Evolutionary conservation across 2,888 invertebrate genomes (phyloP).

Genomic region (Noctuana brunneofusca): DNA sequence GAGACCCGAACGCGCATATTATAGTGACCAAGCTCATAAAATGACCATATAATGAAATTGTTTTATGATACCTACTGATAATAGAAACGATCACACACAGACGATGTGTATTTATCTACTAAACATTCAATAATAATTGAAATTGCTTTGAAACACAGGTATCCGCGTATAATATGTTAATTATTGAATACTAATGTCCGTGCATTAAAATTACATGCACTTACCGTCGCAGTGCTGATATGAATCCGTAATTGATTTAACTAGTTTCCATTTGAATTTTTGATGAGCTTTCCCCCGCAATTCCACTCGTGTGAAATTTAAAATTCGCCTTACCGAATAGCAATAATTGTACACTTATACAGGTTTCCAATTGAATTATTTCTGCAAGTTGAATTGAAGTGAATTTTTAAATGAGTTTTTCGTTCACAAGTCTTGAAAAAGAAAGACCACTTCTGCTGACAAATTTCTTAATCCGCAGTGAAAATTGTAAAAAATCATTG

Average conservation of each 20-base stretch:
- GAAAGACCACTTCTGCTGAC: no score
- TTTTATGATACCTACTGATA: no score
- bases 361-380: constrained; percentile 26
- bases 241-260: constrained; percentile 30
- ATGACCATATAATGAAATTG: no score
- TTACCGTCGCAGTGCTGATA: constrained; percentile 20
- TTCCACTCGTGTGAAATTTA: constrained; percentile 23
- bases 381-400: constrained; percentile 4
- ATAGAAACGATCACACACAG: no score
- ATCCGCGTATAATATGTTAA: constrained; percentile 2
- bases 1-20: no score
- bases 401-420: constrained; percentile 12
- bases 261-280: constrained; percentile 25
- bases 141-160: not conserved
- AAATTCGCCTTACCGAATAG: constrained; percentile 17
- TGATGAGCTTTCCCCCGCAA: constrained; percentile 20
- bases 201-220: constrained; percentile 23
- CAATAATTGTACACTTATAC: constrained; percentile 15
- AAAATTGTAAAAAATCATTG: no score
- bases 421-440: no score
- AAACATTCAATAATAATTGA: not conserved
- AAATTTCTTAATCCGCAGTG: no score
- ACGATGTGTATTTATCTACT: no score
- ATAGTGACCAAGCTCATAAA: no score
- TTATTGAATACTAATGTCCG: constrained; percentile 1